Evolutionary conservation across 2,888 invertebrate genomes (phyloP), one percentile per base, ranked within the genome.

Genomic region (Endotricha flammealis): DNA sequence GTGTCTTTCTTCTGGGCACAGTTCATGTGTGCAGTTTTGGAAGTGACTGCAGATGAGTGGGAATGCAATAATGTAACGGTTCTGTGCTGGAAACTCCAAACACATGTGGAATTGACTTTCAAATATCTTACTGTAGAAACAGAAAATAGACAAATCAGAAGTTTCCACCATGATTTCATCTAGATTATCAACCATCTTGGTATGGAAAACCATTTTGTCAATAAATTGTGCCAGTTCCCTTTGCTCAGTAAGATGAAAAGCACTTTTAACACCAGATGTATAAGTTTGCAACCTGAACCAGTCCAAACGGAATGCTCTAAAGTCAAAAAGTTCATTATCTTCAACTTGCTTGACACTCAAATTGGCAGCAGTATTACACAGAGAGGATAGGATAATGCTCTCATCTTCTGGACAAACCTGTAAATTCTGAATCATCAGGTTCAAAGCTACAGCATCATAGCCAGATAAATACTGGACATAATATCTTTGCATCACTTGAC

Each of bases 51-150:
- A 99, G 53, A 99, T 95, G 38, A 98, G 88, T 5, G 99, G 99
- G 74, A 99, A 99, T 33, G 98, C 97, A 49, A 99, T 95, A 46
- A 98, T 98, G 70, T 95, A 99, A 25, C 99, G 92, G 77, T 97
- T 97, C 80, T 99, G 99, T 12, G 98, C 98, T 16, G 99, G 99
- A 69, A 99, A 98, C 74, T 99, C 98, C 50, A 99, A 88, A 77
- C 99, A 99, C 95, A 97, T 96, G 64, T 97, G 97, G 72, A 99
- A 99, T 76, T 99, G 98, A 61, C 95, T 97, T 74, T 99, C 97
- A 80, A 99, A 98, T 72, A 97, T 95, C 83, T 95, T 94, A 62
- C 93, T 97, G 75, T 98, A 98, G 69, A 99, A 99, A 73, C 99
- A 99, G 72, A 99, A 99, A 46, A 99, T 92, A 0, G 98, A 98